Conservation (phyloP, 2,888 invertebrate genomes). For the Amphipoea lucens region DNA sequence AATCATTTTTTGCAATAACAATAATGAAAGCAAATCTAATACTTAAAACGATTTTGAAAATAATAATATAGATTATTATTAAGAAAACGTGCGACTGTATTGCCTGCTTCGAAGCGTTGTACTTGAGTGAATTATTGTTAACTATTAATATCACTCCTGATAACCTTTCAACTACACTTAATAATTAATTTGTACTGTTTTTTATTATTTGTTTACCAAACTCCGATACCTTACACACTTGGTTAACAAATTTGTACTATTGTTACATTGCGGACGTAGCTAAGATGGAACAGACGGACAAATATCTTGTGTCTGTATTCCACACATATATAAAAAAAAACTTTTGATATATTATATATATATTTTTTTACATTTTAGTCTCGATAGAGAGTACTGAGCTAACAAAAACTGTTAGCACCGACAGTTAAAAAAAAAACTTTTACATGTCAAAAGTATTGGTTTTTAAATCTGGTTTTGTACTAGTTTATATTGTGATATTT, state of each 20-base stretch:
- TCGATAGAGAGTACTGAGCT: constrained; percentile 31
- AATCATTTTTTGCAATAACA: constrained; percentile 64
- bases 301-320: constrained; percentile 18
- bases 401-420: constrained; percentile 59
- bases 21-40: constrained; percentile 48
- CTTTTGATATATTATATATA: constrained; percentile 6
- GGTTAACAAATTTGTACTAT: constrained; percentile 86
- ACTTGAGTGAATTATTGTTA: constrained; percentile 83
- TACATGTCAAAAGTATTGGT: neutral
- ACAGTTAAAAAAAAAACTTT: neutral
- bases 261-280: constrained; percentile 60
- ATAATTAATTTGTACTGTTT: constrained; percentile 88
- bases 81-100: constrained; percentile 84
- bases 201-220: constrained; percentile 80
- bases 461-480: too few relatives aligned
- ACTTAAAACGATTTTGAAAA: constrained; percentile 48
- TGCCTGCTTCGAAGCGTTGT: constrained; percentile 81
- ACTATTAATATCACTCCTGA: constrained; percentile 75
- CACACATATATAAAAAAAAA: constrained; percentile 33
- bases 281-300: constrained; percentile 50
- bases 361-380: constrained; percentile 29
- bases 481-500: constrained; percentile 3
- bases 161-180: constrained; percentile 82
- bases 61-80: constrained; percentile 57
- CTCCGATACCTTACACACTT: constrained; percentile 81